Percentiles rank a stretch among this genome's conserved stretches.
phyloP scores from a whole-genome alignment of 2,113 vertebrate genomes.

The Danionella cerebrum region DNA sequence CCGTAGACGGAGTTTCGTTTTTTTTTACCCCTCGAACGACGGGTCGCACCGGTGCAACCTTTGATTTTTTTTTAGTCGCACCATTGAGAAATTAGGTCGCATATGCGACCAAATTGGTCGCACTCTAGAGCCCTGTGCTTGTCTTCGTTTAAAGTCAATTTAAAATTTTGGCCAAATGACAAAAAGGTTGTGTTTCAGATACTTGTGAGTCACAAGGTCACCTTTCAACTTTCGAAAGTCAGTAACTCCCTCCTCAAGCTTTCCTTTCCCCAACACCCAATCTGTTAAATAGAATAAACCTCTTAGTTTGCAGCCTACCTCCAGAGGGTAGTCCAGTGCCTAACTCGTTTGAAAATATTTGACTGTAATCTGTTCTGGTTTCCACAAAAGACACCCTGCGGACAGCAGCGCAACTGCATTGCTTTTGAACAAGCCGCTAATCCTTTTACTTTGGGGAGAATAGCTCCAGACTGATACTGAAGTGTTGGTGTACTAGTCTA shows the following conservation, averaged over 20 bases:
- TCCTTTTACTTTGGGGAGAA: constrained; percentile 53
- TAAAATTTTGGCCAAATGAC: no score
- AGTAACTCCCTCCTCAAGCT: not conserved
- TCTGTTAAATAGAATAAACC: constrained; percentile 22
- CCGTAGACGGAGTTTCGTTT: no score
- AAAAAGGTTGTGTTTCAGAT: no score
- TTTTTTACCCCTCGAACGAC: no score
- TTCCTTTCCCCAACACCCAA: not conserved
- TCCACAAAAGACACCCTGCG: constrained; percentile 45
- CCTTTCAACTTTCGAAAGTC: constrained; percentile 21
- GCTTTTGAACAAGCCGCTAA: constrained; percentile 65
- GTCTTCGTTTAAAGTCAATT: no score
- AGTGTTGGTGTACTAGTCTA: constrained; percentile 22
- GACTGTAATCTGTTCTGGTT: constrained; percentile 58
- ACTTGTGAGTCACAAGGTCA: not conserved
- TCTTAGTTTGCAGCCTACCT: constrained; percentile 17
- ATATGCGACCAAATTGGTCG: no score
- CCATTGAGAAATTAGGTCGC: no score
- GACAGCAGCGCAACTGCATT: constrained; percentile 49
- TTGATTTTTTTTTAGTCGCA: no score
- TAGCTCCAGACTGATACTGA: constrained; percentile 36
- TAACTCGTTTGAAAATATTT: constrained; percentile 39
- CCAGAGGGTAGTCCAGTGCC: constrained; percentile 26
- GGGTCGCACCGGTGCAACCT: no score
- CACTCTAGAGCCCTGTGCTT: no score